Evolutionary conservation across 92 coral and sea anemone genomes (phyloP).

Genomic region (Pocillopora grandis): DNA sequence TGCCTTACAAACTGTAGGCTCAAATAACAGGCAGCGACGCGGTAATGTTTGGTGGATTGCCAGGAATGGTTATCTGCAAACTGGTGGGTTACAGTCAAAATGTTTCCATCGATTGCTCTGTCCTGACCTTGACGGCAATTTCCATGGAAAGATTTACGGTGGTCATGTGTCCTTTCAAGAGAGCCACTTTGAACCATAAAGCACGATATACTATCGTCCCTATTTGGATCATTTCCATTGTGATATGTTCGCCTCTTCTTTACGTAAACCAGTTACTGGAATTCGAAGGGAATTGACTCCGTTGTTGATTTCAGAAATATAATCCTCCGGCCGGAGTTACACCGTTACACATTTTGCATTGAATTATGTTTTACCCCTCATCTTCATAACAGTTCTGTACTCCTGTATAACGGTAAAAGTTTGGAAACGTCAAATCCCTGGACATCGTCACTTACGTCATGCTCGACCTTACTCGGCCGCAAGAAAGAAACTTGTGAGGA

Average conservation of each 20-base stretch:
- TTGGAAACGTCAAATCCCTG: constrained; percentile 30
- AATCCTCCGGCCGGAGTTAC: constrained; percentile 34
- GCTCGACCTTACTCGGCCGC: constrained; percentile 1
- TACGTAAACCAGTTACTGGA: constrained; percentile 55
- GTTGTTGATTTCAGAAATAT: constrained; percentile 29
- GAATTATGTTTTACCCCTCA: constrained; percentile 20
- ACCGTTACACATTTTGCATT: constrained; percentile 40
- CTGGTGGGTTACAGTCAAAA: constrained; percentile 37
- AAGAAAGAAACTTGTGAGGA: constrained; percentile 27
- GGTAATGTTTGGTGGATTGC: constrained; percentile 1
- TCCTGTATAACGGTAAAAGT: constrained; percentile 7
- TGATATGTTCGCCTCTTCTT: constrained; percentile 64
- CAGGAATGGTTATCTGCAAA: constrained; percentile 25
- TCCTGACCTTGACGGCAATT: constrained; percentile 53
- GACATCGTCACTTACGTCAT: constrained; percentile 13
- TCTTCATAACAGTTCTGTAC: constrained; percentile 25
- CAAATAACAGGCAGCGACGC: constrained; percentile 16
- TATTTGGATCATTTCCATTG: constrained; percentile 57
- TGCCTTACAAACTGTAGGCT: constrained; percentile 43
- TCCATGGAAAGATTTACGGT: constrained; percentile 69
- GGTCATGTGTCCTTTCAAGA: constrained; percentile 61
- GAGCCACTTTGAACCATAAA: constrained; percentile 33
- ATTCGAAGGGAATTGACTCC: constrained; percentile 56
- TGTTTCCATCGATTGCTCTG: constrained; percentile 67
- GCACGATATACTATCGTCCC: constrained; percentile 39